These are phyloP conservation scores for Microctenopoma stevenorrisi DNA, from an alignment of 2,797 vertebrate species.

Conservation along the genomic window DNA sequence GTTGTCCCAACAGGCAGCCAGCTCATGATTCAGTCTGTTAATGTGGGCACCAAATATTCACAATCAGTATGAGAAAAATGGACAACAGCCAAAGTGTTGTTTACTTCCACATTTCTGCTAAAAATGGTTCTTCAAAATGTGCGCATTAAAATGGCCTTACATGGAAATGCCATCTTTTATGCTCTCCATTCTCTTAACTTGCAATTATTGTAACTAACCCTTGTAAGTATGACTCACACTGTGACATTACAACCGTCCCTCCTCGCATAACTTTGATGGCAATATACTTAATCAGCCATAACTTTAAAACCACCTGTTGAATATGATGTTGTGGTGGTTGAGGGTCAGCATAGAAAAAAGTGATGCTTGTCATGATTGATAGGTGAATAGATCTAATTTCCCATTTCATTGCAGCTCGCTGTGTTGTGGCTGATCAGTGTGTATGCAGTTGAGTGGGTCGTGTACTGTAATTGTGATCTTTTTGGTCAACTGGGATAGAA, in stretches of 20 bases:
- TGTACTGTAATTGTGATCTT: neutral
- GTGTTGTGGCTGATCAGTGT: too few species aligned
- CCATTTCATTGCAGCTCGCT: too few species aligned
- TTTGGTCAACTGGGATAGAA: constrained; percentile 5
- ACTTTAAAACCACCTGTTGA: too few species aligned
- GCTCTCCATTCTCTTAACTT: constrained; percentile 22
- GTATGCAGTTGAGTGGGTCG: too few species aligned
- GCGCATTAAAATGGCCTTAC: constrained; percentile 21
- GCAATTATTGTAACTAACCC: constrained; percentile 2
- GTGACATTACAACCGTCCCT: constrained; percentile 5
- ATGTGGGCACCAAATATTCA: constrained; percentile 45
- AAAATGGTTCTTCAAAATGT: constrained; percentile 42
- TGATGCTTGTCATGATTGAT: too few species aligned
- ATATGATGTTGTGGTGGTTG: too few species aligned
- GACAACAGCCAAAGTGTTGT: constrained; percentile 52
- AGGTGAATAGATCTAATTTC: too few species aligned
- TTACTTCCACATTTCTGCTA: constrained; percentile 55
- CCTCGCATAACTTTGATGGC: constrained; percentile 7
- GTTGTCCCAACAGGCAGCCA: constrained; percentile 52
- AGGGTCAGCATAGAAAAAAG: too few species aligned
- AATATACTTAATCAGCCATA: neutral
- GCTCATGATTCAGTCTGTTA: constrained; percentile 49
- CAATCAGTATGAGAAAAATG: constrained; percentile 33
- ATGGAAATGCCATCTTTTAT: constrained; percentile 33
- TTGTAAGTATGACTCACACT: constrained; percentile 30